Base-by-base conservation (phyloP, 1,140 invertebrate species). In the Zelostemma sp. region DNA sequence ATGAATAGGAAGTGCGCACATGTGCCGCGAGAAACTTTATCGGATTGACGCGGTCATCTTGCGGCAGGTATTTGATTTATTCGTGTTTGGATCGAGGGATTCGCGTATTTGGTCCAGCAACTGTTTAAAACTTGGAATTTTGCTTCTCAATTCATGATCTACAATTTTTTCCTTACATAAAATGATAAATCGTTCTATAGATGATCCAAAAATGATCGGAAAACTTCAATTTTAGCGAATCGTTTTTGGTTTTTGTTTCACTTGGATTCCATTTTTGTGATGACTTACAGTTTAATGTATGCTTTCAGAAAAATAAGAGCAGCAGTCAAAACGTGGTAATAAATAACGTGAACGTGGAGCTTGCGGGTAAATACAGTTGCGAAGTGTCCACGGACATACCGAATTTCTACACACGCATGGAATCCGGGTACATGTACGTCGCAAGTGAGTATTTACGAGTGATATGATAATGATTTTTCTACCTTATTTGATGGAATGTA, bases 361-460 rank as follows among this genome's bases (percentile, higher is more conserved):
- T 90, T 12, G 88, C 89, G 1, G 92, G 91, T 6, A 86, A 87
- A 72, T 93, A 91, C 75, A 87, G 88, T n/a, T 93, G 92, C 77
- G 91, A 93, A 78, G 90, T 93, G 6, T 92, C 91, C 0, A 89
- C 89, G 0, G 92, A 93, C 74, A 87, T 88, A 1, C 91, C 91
- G 0, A 88, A 88, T 41, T 93, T 93, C 82, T 88, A 89, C 70
- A 93, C 91, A 0, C 80, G 86, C 76, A 86, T 89, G 38, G 88
- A 88, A 3, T 87, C 87, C 1, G 87, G 88, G 14, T 88, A 87
- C 75, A 91, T 93, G 87, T 88, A 91, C 71, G 90, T 93, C 49
- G 89, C 91, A 51, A 89, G 92, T 93, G 77, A 90, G 88, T 89
- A 82, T 58, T 63, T 59, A 43, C 28, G 62, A 28, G 8, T 28